Percentiles rank a stretch among this genome's conserved stretches.
These are phyloP conservation scores for Ochotona curzoniae DNA, from an alignment of 2,113 vertebrate genomes.

Conservation along the genomic window DNA sequence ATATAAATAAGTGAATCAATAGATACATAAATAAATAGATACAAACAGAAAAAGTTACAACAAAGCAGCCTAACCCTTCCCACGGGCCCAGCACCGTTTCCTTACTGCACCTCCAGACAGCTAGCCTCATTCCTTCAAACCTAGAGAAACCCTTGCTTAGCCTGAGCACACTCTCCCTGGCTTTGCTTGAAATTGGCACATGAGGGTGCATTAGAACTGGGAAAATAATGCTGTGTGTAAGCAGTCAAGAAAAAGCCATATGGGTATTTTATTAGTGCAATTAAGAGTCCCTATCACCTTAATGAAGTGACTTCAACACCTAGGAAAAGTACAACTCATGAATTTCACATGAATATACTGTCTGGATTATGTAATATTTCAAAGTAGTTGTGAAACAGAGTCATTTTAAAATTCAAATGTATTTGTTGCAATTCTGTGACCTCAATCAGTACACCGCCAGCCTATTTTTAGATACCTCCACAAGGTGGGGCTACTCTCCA, in stretches of 20 bases:
- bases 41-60: background rate
- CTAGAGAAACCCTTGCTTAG: background rate
- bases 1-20: too few species aligned
- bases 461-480: constrained; percentile 54
- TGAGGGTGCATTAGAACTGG: background rate
- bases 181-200: background rate
- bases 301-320: background rate
- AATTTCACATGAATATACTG: background rate
- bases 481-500: constrained; percentile 65
- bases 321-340: background rate
- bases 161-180: background rate
- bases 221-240: background rate
- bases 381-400: background rate
- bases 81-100: background rate
- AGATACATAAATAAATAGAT: too few species aligned
- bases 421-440: background rate
- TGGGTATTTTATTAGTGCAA: background rate
- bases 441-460: background rate
- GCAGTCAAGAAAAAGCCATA: background rate
- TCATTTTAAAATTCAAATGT: background rate
- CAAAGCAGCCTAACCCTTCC: background rate
- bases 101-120: background rate
- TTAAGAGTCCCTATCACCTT: background rate
- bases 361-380: background rate
- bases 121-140: background rate